Evolutionary conservation across 2,113 vertebrate species (phyloP), one percentile per base, ranked within the genome.

Genomic region (Thymallus thymallus): DNA sequence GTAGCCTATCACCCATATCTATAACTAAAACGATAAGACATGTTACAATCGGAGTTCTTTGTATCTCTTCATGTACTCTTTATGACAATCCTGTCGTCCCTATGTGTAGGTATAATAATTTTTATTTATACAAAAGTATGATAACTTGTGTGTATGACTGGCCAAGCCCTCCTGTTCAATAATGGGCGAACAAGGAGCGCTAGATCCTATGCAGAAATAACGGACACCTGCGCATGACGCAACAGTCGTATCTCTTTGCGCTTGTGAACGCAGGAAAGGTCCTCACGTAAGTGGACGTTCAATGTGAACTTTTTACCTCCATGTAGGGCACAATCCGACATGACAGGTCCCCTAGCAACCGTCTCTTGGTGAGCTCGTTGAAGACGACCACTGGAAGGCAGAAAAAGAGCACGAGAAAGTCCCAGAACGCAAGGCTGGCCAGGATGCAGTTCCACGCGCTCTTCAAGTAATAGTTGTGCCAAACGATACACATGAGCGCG

Each of bases 361-460:
- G 85, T 84, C 89, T 95, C 85, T 94, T 89, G 77, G 96, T 96
- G 80, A 99, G 93, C 89, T 97, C 95, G 0, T 97, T 95, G 86
- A 99, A 96, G 84, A 97, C 89, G 71, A 99, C 94, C 24, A 99
- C 84, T 0, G 98, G 98, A 0, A 99, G 91, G 82, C 98, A 99
- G 91, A 98, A 96, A 87, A 99, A 96, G 45, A 99, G 95, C 78
- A 99, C 93, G 58, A 96, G 86, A 81, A 99, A 97, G 72, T 99
- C 98, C 93, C 96, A 98, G 79, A 98, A 92, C 1, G 98, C 97
- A 79, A 98, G 84, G 12, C 96, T 95, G 20, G 98, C 97, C 1
- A 99, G 93, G 81, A 98, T 92, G 80, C 95, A 94, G 91, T 99
- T 97, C 96, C 96, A 97, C 60, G 96, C 94, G 0, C 93, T 97